Evolutionary conservation across 1,140 invertebrate genomes (phyloP).

Genomic region (Zophobas morio): DNA sequence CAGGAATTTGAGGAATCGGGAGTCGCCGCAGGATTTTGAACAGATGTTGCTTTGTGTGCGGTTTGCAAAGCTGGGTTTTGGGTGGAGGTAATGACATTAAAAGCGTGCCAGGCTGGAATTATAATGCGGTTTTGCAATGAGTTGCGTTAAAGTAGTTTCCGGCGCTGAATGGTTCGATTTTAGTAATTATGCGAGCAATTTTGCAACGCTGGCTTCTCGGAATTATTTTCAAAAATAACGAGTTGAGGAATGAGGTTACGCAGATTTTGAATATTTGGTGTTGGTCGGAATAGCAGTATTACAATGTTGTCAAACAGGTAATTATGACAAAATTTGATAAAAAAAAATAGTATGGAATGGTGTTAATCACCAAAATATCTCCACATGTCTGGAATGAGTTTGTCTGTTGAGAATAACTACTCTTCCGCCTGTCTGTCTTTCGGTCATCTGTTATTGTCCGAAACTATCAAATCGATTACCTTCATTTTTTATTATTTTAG

Average conservation of each 20-base stretch:
- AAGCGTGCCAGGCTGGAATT: slow-evolving; percentile 6
- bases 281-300: no score
- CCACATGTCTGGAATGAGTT: neutral
- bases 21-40: neutral
- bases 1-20: slow-evolving; percentile 3
- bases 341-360: neutral
- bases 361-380: no score
- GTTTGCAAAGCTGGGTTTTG: no score
- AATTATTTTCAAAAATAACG: no score
- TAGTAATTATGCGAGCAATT: neutral
- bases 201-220: neutral
- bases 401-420: neutral
- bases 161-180: neutral
- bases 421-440: no score
- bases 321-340: neutral
- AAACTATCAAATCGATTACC: no score
- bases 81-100: slow-evolving; percentile 9
- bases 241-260: no score
- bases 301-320: neutral
- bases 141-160: neutral
- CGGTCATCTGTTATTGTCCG: no score
- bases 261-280: no score
- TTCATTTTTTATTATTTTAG: no score
- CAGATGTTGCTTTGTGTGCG: neutral
- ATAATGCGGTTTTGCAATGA: neutral